Evolutionary conservation across 2,888 invertebrate genomes (phyloP).

Genomic region (Eupeodes luniger): DNA sequence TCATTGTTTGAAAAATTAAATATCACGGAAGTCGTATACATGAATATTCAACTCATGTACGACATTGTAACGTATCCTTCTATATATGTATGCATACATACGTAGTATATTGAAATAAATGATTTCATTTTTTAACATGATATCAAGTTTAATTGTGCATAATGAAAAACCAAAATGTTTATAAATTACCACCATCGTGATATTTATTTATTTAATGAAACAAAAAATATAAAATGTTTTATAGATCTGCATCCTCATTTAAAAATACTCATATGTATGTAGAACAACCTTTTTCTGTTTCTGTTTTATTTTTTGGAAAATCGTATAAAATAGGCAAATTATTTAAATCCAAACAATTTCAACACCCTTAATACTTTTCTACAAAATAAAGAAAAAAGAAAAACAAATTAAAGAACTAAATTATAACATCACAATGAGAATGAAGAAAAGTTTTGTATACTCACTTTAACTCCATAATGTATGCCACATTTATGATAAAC

Average conservation of each 20-base stretch:
- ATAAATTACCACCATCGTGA: background rate
- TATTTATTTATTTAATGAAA: too few species aligned
- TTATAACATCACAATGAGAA: constrained; percentile 29
- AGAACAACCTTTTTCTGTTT: background rate
- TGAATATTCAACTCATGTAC: too few species aligned
- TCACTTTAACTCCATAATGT: background rate
- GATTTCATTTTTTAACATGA: background rate
- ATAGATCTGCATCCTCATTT: background rate
- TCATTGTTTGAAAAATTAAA: background rate
- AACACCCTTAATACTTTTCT: background rate
- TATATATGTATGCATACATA: too few species aligned
- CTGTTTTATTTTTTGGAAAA: background rate
- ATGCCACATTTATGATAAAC: constrained; percentile 24
- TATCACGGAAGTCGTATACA: background rate
- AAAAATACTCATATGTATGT: background rate
- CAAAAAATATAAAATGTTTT: background rate
- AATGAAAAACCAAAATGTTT: background rate
- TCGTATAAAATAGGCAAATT: background rate
- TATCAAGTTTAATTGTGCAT: background rate
- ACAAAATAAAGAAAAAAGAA: background rate
- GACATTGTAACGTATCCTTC: too few species aligned
- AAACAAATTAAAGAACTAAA: constrained; percentile 29
- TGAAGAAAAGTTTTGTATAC: constrained; percentile 10
- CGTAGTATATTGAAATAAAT: background rate
- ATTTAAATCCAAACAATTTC: background rate